These are phyloP conservation scores for Elgaria multicarinata DNA, from an alignment of 2,113 vertebrate species.

Conservation along the genomic window DNA sequence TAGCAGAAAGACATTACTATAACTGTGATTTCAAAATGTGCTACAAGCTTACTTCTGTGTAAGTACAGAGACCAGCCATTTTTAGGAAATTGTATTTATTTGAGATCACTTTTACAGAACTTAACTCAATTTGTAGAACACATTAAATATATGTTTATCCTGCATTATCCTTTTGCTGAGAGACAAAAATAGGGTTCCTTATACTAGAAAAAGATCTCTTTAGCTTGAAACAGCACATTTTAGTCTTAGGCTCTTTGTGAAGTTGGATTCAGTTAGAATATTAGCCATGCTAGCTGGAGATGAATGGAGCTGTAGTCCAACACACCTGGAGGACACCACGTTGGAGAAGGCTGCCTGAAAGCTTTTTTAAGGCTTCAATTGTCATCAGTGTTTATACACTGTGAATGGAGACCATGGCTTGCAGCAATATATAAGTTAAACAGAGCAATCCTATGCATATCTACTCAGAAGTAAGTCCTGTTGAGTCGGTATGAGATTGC, in stretches of 20 bases:
- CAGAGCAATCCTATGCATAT: no score
- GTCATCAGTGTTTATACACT: not conserved
- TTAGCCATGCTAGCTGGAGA: not conserved
- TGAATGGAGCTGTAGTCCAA: not conserved
- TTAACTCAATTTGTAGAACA: not conserved
- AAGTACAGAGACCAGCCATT: constrained; percentile 69
- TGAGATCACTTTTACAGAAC: not conserved
- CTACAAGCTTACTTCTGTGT: constrained; percentile 97
- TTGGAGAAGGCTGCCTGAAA: no score
- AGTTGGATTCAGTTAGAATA: not conserved
- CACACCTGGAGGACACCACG: no score
- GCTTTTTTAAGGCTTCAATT: not conserved
- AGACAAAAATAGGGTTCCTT: not conserved
- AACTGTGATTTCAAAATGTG: constrained; percentile 99
- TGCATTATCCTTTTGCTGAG: not conserved
- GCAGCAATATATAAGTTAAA: no score
- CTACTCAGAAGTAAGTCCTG: no score
- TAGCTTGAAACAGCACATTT: not conserved
- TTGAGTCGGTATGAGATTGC: no score
- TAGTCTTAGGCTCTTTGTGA: not conserved
- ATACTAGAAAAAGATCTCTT: not conserved
- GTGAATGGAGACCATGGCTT: not conserved
- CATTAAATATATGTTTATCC: not conserved
- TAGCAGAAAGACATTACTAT: constrained; percentile 99
- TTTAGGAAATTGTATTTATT: not conserved